phyloP scores from a whole-genome alignment of 2,888 invertebrate genomes.

The Noctuana brunneofusca region DNA sequence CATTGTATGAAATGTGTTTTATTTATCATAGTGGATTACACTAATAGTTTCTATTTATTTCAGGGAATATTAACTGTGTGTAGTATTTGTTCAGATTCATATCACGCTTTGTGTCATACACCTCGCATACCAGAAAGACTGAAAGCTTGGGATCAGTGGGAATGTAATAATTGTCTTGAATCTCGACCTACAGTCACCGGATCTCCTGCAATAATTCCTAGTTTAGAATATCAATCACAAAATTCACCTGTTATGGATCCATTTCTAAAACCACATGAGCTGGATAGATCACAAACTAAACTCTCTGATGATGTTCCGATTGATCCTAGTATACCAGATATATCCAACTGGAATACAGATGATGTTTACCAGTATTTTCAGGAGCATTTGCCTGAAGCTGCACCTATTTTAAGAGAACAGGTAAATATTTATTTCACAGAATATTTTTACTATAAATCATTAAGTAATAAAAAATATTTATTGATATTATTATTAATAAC shows the following conservation, averaged over 20 bases:
- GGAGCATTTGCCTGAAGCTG: constrained; percentile 90
- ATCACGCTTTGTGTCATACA: constrained; percentile 91
- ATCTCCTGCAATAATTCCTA: constrained; percentile 65
- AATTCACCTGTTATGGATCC: constrained; percentile 61
- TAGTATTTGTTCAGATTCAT: constrained; percentile 92
- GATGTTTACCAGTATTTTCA: constrained; percentile 92
- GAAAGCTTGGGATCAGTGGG: constrained; percentile 86
- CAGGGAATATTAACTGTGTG: constrained; percentile 90
- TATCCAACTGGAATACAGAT: constrained; percentile 90
- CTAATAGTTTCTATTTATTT: constrained; percentile 13
- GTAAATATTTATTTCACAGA: constrained; percentile 64
- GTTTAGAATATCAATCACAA: constrained; percentile 56
- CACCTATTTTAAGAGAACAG: constrained; percentile 91
- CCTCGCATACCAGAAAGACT: constrained; percentile 84
- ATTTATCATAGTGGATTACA: not conserved
- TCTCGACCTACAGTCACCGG: constrained; percentile 63
- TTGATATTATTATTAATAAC: too few species aligned
- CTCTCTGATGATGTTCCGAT: constrained; percentile 71
- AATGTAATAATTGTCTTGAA: constrained; percentile 86
- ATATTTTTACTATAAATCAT: too few species aligned
- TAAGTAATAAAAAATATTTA: too few species aligned
- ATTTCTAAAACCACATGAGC: constrained; percentile 74
- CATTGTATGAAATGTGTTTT: too few species aligned
- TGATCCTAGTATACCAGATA: constrained; percentile 89
- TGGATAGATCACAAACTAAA: constrained; percentile 70